Base-by-base conservation (phyloP, 1,140 invertebrate species). In the Drusus annulatus region DNA sequence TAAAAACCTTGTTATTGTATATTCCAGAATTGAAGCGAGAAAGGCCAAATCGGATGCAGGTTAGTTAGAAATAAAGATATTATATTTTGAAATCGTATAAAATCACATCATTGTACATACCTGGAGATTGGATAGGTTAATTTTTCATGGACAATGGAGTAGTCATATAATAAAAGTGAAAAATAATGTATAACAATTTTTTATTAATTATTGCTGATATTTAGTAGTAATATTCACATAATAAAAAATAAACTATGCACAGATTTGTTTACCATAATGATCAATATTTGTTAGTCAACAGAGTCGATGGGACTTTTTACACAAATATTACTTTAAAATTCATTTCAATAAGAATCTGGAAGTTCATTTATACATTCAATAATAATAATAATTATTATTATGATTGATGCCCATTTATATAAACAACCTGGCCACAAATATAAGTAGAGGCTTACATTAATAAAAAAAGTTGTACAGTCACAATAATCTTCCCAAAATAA, bases 171-270 rank as follows among this genome's bases (percentile, higher is more conserved):
- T 45, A 71, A 79, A 80, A 65, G 52, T 15, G 21, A 58, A 10
- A 15, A 23, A 15, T 83, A 83, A 83, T 83, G 78, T 83, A 83
- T 83, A 83, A 83, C 82, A 83, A 83, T 83, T 83, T 45, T 83
- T 83, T 83, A 83, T 83, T 83, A 83, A 83, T 83, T 83, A 83
- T 83, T 83, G 82, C 82, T 81, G 82, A 83, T 83, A 81, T 80
- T 83, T 81, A 83, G 82, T 81, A 83, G 80, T 85, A 84, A 89
- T 89, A 89, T 89, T 89, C 88, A 90, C 88, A 90, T 90, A 90
- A 90, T 90, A 90, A 89, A 90, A 90, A 90, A 90, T 90, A 90
- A 90, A 90, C 89, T 90, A 90, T 90, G 88, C 89, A 90, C 88
- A 90, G 88, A 86, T 89, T 87, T 87, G 87, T 81, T 83, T 81